These are phyloP conservation scores for Sebastes diploproa DNA, from an alignment of 2,797 vertebrate species.

Conservation along the genomic window DNA sequence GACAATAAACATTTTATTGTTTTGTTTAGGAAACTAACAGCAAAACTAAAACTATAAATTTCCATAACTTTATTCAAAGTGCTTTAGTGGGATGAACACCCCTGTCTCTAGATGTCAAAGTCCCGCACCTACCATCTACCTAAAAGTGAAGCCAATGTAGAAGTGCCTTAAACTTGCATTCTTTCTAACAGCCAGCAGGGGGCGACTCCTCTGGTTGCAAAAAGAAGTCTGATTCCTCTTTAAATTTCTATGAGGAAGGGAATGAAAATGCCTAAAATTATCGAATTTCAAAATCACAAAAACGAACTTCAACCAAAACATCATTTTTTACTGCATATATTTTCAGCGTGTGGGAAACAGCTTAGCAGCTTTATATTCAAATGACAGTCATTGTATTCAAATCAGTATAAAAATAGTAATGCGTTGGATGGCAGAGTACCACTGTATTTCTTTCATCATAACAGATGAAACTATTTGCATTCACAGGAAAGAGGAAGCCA, in stretches of 20 bases:
- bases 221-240: neutral
- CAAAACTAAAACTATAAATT: neutral
- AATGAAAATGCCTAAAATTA: neutral
- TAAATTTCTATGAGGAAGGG: neutral
- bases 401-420: conserved; percentile 22
- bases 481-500: conserved; percentile 23
- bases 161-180: too few relatives aligned
- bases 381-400: neutral
- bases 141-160: too few relatives aligned
- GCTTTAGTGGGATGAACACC: neutral
- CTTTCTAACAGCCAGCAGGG: too few relatives aligned
- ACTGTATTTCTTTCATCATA: conserved; percentile 14
- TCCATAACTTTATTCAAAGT: neutral
- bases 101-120: neutral
- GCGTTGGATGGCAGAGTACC: neutral
- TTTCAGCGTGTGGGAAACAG: neutral
- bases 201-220: too few relatives aligned
- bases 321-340: neutral
- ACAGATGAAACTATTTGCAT: conserved; percentile 24
- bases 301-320: neutral
- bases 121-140: neutral
- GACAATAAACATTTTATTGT: neutral
- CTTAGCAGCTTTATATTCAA: neutral
- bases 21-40: neutral
- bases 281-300: neutral